Evolutionary conservation across 2,888 invertebrate genomes (phyloP).

Genomic region (Ornithoptera alexandrae): DNA sequence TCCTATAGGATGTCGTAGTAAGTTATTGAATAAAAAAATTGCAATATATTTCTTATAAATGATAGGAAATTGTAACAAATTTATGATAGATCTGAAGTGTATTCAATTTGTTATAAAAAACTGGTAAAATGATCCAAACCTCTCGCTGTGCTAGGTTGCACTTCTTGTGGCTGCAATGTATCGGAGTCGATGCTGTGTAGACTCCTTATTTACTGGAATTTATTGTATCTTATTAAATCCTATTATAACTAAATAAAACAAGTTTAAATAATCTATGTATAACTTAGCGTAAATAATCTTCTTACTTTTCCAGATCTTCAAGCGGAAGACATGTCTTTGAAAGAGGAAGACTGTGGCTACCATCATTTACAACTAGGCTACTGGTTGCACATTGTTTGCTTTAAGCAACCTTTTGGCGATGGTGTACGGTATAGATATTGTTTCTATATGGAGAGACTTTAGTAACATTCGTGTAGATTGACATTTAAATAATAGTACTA

Average conservation of each 20-base stretch:
- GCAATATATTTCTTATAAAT: neutral
- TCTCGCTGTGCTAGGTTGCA: no score
- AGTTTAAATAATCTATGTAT: no score
- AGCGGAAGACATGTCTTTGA: conserved; percentile 49
- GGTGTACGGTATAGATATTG: conserved; percentile 46
- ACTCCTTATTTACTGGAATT: no score
- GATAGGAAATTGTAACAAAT: no score
- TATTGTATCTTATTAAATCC: neutral
- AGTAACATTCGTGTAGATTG: neutral
- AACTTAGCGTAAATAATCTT: no score
- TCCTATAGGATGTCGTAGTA: conserved; percentile 52
- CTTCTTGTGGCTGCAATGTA: no score
- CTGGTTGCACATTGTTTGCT: conserved; percentile 63
- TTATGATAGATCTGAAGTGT: no score
- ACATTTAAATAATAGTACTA: neutral
- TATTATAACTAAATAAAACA: no score
- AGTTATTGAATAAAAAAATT: conserved; percentile 33
- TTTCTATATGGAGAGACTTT: neutral
- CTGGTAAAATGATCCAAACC: no score
- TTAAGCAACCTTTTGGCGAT: conserved; percentile 53
- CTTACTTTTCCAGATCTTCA: conserved; percentile 46
- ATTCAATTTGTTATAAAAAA: no score
- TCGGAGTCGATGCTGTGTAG: no score
- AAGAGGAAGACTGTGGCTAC: conserved; percentile 56
- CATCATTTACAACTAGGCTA: conserved; percentile 59